Base-by-base conservation (phyloP, 2,113 vertebrate genomes). In the Pseudonaja textilis region DNA sequence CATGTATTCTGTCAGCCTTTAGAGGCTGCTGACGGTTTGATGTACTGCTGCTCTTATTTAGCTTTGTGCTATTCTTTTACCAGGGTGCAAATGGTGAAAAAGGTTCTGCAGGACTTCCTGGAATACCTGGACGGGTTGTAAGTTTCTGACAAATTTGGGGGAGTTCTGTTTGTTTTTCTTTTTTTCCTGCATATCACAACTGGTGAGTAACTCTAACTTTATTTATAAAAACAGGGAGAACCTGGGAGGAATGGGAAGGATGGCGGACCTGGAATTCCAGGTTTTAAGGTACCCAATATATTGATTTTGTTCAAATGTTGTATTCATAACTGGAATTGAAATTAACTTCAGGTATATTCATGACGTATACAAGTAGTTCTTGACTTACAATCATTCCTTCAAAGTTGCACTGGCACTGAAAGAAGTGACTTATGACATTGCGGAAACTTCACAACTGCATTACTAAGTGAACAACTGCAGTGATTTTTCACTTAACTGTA, bases 61-160 rank as follows among this genome's bases (percentile, higher is more conserved):
- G 87, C 56, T 64, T 10, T 23, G 0, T 0, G 81, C 93, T 93
- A 9, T 85, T 95, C 0, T 96, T 96, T 96, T 85, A 94, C 93
- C 94, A 99, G 99, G 99, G 99, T 89, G 97, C 97, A 95, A 99
- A 99, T 93, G 99, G 99, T 95, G 98, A 97, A 90, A 97, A 96
- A 42, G 99, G 99, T 91, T 97, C 96, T 94, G 74, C 88, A 23
- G 99, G 99, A 14, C 97, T 98, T 95, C 96, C 97, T 85, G 99
- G 99, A 96, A 97, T 98, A 95, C 98, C 97, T 95, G 99, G 99
- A 86, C 93, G 95, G 95, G 94, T 97, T 54, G 99, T 99, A 98
- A 96, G 99, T 99, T 95, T 90, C 12, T 94, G 1, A 85, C 0
- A 90, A 87, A 45, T 64, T 23, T 47, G 8, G n/a, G 10, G 93